A percentile compares a stretch with the other conserved stretches of the same genome.
Conservation (phyloP, 1,140 invertebrate species). For the Dermatophagoides farinae region DNA sequence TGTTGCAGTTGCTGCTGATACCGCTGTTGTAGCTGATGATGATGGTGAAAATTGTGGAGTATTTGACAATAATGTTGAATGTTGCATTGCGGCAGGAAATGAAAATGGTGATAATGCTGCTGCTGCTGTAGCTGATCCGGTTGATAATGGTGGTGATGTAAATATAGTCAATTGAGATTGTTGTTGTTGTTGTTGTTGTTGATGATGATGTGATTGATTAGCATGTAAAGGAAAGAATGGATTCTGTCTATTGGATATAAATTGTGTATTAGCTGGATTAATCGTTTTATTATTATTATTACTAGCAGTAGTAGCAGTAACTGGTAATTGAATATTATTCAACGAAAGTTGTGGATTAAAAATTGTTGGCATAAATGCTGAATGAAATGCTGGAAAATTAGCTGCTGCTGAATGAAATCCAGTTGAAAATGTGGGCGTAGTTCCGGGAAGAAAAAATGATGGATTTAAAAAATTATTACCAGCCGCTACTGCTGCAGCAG, state of each 20-base stretch:
- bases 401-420: background rate
- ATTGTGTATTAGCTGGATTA: background rate
- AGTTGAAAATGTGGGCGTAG: background rate
- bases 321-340: background rate
- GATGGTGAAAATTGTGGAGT: background rate
- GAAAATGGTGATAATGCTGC: slow-evolving; percentile 2
- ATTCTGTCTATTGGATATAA: no score
- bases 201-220: background rate
- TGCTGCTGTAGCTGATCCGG: background rate
- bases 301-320: background rate
- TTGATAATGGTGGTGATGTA: background rate
- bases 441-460: background rate
- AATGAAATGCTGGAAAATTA: background rate
- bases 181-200: no score
- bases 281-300: background rate
- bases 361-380: slow-evolving; percentile 1
- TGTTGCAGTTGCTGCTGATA: background rate
- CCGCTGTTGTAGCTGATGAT: background rate
- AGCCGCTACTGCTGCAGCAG: no score
- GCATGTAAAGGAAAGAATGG: background rate
- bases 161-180: slow-evolving; percentile 4
- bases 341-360: background rate
- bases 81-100: background rate
- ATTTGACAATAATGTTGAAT: background rate
- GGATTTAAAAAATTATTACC: background rate